These are phyloP conservation scores for Psix sp. DNA, from an alignment of 1,140 invertebrate genomes.

Conservation along the genomic window DNA sequence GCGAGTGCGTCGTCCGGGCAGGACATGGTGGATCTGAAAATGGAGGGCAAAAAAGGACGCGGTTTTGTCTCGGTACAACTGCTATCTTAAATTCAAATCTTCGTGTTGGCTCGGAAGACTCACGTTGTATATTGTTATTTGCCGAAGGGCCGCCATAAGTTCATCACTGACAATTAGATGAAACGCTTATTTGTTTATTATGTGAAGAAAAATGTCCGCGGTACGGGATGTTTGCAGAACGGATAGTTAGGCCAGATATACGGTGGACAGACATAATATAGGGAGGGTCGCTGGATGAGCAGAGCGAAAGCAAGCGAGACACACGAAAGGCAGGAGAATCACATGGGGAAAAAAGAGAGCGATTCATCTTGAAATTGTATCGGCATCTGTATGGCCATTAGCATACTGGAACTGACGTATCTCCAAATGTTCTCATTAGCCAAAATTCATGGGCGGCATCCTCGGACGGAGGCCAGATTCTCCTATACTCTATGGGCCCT, in stretches of 20 bases:
- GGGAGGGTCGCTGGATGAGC: constrained; percentile 56
- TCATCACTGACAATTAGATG: constrained; percentile 67
- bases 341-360: constrained; percentile 61
- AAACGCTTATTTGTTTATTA: constrained; percentile 67
- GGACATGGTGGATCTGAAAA: constrained; percentile 36
- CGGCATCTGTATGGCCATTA: constrained; percentile 78
- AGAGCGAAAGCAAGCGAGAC: constrained; percentile 37
- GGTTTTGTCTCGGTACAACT: constrained; percentile 32
- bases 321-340: constrained; percentile 38
- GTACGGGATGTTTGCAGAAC: constrained; percentile 61
- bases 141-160: constrained; percentile 56
- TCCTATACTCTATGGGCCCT: constrained; percentile 37
- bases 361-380: constrained; percentile 78
- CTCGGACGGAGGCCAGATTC: constrained; percentile 60
- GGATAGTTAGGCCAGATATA: constrained; percentile 75
- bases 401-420: constrained; percentile 78
- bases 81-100: constrained; percentile 59
- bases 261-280: constrained; percentile 73
- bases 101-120: constrained; percentile 29
- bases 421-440: constrained; percentile 78
- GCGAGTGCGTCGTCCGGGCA: constrained; percentile 19
- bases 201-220: constrained; percentile 62
- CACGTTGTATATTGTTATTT: constrained; percentile 53
- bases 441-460: constrained; percentile 77
- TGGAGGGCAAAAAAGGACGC: constrained; percentile 30